Percentiles rank a stretch among this genome's conserved stretches.
Conservation (phyloP, 2,797 vertebrate species). For the Melanotaenia trifasciata region DNA sequence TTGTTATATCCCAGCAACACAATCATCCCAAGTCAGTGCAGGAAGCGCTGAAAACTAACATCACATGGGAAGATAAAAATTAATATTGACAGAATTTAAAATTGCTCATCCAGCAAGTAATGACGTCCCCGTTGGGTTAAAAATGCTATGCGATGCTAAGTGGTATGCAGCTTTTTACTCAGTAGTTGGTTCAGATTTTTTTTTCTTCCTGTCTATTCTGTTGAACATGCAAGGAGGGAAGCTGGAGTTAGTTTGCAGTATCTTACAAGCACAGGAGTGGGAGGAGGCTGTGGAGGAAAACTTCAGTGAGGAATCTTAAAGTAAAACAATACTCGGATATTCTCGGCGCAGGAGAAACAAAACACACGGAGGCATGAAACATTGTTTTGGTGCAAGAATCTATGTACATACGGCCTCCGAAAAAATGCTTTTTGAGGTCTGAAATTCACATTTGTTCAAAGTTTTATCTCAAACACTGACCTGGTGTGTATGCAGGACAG, state of each 20-base stretch:
- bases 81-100: conserved; percentile 20
- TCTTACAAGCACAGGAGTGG: conserved; percentile 83
- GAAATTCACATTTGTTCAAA: conserved; percentile 61
- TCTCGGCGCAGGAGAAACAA: conserved; percentile 19
- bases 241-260: conserved; percentile 88
- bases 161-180: conserved; percentile 46
- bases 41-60: conserved; percentile 41
- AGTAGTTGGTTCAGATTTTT: conserved; percentile 27
- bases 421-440: conserved; percentile 55
- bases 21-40: conserved; percentile 37
- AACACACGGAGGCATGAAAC: conserved; percentile 40
- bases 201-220: conserved; percentile 22
- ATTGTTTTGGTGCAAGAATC: conserved; percentile 53
- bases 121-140: conserved; percentile 37
- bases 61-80: neutral
- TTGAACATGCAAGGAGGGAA: conserved; percentile 86
- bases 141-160: conserved; percentile 38
- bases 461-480: conserved; percentile 38
- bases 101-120: conserved; percentile 25
- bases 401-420: conserved; percentile 63
- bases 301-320: conserved; percentile 38
- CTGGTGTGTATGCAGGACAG: conserved; percentile 36
- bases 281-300: conserved; percentile 25
- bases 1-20: conserved; percentile 20
- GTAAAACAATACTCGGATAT: conserved; percentile 49